Conservation (phyloP, 2,797 vertebrate genomes). For the Falco concolor region DNA sequence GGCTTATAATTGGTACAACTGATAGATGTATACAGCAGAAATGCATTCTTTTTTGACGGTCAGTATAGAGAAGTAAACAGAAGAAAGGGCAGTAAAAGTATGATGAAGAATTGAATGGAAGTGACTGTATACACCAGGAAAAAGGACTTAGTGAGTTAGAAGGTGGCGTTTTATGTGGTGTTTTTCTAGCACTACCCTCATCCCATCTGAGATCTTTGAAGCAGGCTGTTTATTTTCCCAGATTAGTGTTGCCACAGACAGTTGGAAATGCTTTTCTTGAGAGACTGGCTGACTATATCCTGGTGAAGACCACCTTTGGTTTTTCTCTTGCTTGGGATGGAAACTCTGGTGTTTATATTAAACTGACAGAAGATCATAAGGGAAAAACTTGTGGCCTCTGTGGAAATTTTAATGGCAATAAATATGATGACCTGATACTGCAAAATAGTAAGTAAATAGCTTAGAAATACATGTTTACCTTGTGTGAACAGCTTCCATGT, state of each 20-base stretch:
- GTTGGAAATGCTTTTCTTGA: slow-evolving; percentile 89
- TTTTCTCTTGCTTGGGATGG: slow-evolving; percentile 99
- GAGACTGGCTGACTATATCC: slow-evolving; percentile 92
- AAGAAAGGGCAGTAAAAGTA: background rate
- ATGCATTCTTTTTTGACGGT: background rate
- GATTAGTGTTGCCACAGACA: slow-evolving; percentile 88
- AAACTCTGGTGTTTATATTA: slow-evolving; percentile 91
- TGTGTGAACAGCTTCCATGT: background rate
- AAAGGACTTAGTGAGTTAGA: background rate
- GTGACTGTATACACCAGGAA: background rate
- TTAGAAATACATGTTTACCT: background rate
- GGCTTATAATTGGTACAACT: background rate
- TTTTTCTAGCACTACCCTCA: background rate
- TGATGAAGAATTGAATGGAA: background rate
- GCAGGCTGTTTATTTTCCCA: slow-evolving; percentile 66
- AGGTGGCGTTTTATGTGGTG: background rate
- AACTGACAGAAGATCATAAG: slow-evolving; percentile 90
- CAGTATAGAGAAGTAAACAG: background rate
- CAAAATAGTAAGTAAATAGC: slow-evolving; percentile 81
- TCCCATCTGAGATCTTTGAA: background rate
- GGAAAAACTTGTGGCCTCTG: slow-evolving; percentile 91
- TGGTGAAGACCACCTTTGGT: slow-evolving; percentile 96
- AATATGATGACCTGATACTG: slow-evolving; percentile 88
- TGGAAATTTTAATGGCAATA: slow-evolving; percentile 93
- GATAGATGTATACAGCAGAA: background rate